Base-by-base conservation (phyloP, 2,113 vertebrate genomes). In the Cephalopholis sonnerati region DNA sequence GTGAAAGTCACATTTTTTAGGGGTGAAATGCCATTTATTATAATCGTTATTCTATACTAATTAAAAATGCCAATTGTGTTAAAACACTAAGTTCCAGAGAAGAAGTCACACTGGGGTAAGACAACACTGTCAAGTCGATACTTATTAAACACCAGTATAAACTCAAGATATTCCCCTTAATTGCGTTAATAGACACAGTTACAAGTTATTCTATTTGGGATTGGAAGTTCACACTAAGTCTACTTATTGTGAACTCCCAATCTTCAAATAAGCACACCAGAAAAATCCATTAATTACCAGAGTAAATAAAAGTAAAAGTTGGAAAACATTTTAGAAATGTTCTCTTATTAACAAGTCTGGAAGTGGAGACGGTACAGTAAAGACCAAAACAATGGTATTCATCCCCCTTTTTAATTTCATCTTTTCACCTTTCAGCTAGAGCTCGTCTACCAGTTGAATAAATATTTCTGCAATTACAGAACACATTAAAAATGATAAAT, bases 401-500 rank as follows among this genome's bases (percentile, higher is more conserved):
- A 68, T 77, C 64, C 81, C 17, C 16, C 18, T 46, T 81, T 84
- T 86, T 67, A 74, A 50, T 77, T 79, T 25, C 5, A 50, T 83
- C 63, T 69, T 48, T 81, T 76, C 75, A 82, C 76, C 70, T 88
- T 70, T 83, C 81, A 59, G 74, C 73, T 53, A 0, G 7, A 62
- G 41, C 61, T 27, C 0, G 20, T 86, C 57, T 80, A 22, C 54
- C 63, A 69, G 66, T 63, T 22, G 53, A 69, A 67, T 46, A 22
- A n/a, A 72, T 57, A 18, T 78, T 85, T 74, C 6, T 72, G 36
- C 50, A 85, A 84, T 89, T 88, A 88, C 44, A 20, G 54, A 71
- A n/a, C 24, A 61, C 59, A 89, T 85, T 74, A 58, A 78, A 78
- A 79, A 71, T 27, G 41, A 55, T 75, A 72, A 86, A 86, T 78